Evolutionary conservation across 2,888 invertebrate genomes (phyloP), one percentile per base, ranked within the genome.

Genomic region (Tryphoninae sp.): DNA sequence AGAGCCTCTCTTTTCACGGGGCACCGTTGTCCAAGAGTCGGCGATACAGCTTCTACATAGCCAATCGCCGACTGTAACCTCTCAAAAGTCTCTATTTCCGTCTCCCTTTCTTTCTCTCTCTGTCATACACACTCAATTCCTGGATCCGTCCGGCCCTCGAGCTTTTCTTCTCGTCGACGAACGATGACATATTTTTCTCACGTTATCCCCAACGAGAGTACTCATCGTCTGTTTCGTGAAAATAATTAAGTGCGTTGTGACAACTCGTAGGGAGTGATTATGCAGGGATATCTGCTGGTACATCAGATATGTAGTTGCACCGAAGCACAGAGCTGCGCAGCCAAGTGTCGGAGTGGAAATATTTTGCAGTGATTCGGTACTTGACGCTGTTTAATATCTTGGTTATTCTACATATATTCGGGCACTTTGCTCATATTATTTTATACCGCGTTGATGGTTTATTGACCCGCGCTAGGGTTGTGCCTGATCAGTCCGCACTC

Each of bases 51-150:
- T 55, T 55, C 55, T 45, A 19, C 19, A 45, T 73, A 78, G 78
- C 78, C 71, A 67, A 79, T 71, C 78, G 84, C 78, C 84, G 79
- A 79, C 72, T 82, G 82, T 82, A 82, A 82, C 82, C 82, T 82
- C 82, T 76, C 82, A 82, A 82, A 61, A 74, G 61, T 45, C 58
- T 67, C 49, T 53, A 68, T 61, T 61, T 33, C 33, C 75, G 67
- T n/a, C 26, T 68, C 33, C 55, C 58, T 22, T 19, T 58, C 23
- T 33, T n/a, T 59, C 16, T 51, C 33, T 13, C 16, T 53, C 13
- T 33, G 33, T 33, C 33, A 33, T 33, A 33, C 33, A 33, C 33
- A 33, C 33, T 33, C 33, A 33, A 33, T 33, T 33, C 33, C 33
- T 33, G 6, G 45, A 45, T 9, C 45, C 13, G 45, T 45, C 45